Evolutionary conservation across 2,113 vertebrate genomes (phyloP).

Genomic region (Microcebus tavaratra): DNA sequence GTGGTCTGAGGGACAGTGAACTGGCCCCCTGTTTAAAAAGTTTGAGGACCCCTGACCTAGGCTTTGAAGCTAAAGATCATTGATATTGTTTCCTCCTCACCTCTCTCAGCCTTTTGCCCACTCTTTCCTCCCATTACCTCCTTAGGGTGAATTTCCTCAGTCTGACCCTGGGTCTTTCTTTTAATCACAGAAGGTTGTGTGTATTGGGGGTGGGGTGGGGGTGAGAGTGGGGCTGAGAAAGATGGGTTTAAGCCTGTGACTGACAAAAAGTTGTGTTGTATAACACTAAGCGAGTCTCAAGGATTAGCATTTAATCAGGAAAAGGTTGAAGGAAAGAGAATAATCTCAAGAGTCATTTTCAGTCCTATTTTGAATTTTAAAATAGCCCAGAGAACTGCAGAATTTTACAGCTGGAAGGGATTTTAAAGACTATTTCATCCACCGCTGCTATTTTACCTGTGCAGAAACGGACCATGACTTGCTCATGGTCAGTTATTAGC

Average conservation of each 20-base stretch:
- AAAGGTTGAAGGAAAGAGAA: constrained; percentile 2
- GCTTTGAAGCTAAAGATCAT: not conserved
- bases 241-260: not conserved
- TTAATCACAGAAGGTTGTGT: not conserved
- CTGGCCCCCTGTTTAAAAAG: too few relatives aligned
- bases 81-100: not conserved
- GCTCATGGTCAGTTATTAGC: not conserved
- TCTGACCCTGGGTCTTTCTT: not conserved
- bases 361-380: not conserved
- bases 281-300: not conserved
- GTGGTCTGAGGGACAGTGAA: too few relatives aligned
- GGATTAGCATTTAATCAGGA: not conserved
- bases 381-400: not conserved
- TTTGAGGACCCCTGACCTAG: not conserved
- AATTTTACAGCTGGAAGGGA: not conserved
- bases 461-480: not conserved
- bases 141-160: not conserved
- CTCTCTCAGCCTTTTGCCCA: not conserved
- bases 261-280: not conserved
- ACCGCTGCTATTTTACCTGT: not conserved
- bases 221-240: not conserved
- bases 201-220: too few relatives aligned
- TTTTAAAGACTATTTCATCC: not conserved
- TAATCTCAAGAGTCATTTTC: not conserved
- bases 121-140: not conserved